Evolutionary conservation across 1,140 invertebrate genomes (phyloP).

Genomic region (Microplitis mediator): DNA sequence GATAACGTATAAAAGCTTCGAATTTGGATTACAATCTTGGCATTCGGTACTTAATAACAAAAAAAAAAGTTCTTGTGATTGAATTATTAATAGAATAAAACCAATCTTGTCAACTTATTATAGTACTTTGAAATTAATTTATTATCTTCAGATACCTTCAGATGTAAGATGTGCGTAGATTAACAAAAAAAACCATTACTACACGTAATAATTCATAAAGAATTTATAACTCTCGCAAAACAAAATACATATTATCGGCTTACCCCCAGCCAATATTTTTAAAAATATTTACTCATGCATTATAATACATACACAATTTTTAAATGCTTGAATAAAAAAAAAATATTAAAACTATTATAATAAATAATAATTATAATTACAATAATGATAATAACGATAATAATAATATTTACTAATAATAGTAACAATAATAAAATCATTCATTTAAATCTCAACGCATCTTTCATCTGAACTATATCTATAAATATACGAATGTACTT

Average conservation of each 20-base stretch:
- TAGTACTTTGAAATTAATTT: not conserved
- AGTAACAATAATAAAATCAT: too few relatives aligned
- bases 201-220: too few relatives aligned
- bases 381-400: too few relatives aligned
- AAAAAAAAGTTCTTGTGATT: not conserved
- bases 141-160: too few relatives aligned
- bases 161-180: not conserved
- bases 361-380: too few relatives aligned
- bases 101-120: not conserved
- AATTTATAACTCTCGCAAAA: too few relatives aligned
- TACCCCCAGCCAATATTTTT: not conserved
- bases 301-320: not conserved
- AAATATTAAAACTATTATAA: not conserved
- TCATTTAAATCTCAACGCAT: not conserved
- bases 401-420: too few relatives aligned
- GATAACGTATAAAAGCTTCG: conserved; percentile 24
- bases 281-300: not conserved
- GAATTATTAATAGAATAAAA: not conserved
- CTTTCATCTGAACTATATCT: not conserved
- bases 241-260: too few relatives aligned
- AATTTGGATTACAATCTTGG: conserved; percentile 21
- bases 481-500: conserved; percentile 14
- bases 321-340: not conserved
- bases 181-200: not conserved
- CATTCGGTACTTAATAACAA: conserved; percentile 24